A percentile compares a stretch with the other conserved stretches of the same genome.
Evolutionary conservation across 2,113 vertebrate genomes (phyloP).

Genomic region (Sigmodon hispidus): DNA sequence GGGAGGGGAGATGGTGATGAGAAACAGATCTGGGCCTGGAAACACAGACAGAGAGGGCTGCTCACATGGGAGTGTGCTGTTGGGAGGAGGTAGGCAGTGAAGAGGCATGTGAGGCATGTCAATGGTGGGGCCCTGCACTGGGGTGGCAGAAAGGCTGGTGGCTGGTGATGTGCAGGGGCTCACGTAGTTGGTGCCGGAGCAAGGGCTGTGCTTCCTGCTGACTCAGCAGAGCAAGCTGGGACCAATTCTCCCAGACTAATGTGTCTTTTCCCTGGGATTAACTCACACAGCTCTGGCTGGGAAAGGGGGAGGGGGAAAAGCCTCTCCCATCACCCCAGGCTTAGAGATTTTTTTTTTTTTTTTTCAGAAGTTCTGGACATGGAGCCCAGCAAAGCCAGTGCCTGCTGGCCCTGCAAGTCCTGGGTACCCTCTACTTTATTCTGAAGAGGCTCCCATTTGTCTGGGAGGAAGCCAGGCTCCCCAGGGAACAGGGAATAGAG

Average conservation of each 20-base stretch:
- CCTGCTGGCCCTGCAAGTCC: not conserved
- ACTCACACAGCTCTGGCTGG: conserved; percentile 69
- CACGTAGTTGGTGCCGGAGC: conserved; percentile 78
- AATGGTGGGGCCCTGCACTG: not conserved
- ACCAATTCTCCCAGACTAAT: conserved; percentile 71
- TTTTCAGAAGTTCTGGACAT: not conserved
- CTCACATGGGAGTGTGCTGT: not conserved
- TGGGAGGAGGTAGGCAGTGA: conserved; percentile 14
- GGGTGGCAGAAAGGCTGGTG: not conserved
- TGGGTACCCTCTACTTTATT: not conserved
- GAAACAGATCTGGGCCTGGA: conserved; percentile 20
- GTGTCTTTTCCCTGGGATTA: conserved; percentile 64
- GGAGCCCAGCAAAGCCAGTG: not conserved
- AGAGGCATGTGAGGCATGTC: conserved; percentile 33
- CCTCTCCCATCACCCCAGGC: not conserved
- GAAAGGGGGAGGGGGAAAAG: not conserved
- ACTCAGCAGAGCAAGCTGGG: conserved; percentile 78
- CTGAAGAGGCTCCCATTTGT: not conserved
- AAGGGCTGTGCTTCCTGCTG: conserved; percentile 62
- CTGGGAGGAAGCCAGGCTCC: conserved; percentile 16
- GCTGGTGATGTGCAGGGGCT: conserved; percentile 68
- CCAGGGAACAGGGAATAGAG: not conserved
- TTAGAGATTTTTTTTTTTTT: not conserved
- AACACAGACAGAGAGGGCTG: not conserved
- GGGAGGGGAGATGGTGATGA: not conserved